A percentile compares a stretch with the other conserved stretches of the same genome.
phyloP scores from a whole-genome alignment of 92 coral and sea anemone species.

The Blastomussa wellsi region DNA sequence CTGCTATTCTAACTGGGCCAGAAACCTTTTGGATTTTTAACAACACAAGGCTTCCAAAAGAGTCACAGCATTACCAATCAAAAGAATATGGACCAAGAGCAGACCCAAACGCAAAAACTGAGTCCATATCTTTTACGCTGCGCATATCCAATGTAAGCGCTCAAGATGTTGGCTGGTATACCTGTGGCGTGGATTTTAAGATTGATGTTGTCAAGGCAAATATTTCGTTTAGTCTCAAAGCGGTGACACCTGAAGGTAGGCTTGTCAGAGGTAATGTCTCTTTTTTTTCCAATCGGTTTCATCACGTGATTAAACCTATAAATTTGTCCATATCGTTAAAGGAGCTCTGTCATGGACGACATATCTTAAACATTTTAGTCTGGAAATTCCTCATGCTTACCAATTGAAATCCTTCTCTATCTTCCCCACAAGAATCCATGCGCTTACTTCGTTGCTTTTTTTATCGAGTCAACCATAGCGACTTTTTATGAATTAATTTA shows the following conservation, averaged over 20 bases:
- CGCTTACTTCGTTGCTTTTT: background rate
- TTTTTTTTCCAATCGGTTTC: background rate
- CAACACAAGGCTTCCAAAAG: background rate
- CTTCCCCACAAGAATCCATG: background rate
- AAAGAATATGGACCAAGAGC: background rate
- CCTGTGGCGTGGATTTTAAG: conserved; percentile 13
- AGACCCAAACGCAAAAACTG: background rate
- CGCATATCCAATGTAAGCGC: conserved; percentile 7
- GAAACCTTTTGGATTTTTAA: conserved; percentile 14
- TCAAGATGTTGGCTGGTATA: conserved; percentile 16
- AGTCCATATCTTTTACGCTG: background rate
- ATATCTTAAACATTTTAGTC: no score
- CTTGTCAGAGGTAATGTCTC: background rate
- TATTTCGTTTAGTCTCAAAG: background rate
- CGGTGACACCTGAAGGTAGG: background rate
- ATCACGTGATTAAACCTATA: background rate
- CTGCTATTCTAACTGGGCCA: background rate
- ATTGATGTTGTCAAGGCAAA: background rate
- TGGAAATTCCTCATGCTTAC: no score
- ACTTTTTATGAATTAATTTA: no score
- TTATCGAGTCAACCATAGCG: background rate
- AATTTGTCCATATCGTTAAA: background rate
- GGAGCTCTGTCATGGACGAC: no score
- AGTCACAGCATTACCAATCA: background rate
- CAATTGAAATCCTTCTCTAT: no score